Base-by-base conservation (phyloP, 2,113 vertebrate species). In the Oceanites oceanicus region DNA sequence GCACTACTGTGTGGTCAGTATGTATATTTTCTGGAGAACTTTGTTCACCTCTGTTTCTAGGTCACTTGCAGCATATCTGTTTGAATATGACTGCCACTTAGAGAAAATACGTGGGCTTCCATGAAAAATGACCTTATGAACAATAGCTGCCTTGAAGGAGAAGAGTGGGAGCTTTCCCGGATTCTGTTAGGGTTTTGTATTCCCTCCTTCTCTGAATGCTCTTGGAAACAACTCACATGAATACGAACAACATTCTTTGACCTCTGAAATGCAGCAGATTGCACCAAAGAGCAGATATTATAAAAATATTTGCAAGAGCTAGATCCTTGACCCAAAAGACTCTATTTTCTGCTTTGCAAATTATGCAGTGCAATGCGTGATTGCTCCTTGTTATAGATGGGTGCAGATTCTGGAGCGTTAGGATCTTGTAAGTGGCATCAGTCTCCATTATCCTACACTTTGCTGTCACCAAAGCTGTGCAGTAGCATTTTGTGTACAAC, bases 181-280 rank as follows among this genome's bases (percentile, higher is more conserved):
- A 61, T 89, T 84, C 49, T 65, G 0, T 32, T 61, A 0, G 5
- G 72, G 52, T 63, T 95, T 65, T 68, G 21, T 38, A 26, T 72
- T 78, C 84, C 66, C 44, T 87, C 77, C 44, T 86, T 22, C 65
- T 62, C 55, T 66, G 74, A 76, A 29, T 67, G 65, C 74, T 53
- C 80, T 87, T 91, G 58, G 86, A 72, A 87, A 70, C 38, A 91
- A 8, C 49, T 89, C 58, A 20, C 4, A 3, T 74, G 84, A 86
- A 85, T 42, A 40, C 4, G 13, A 77, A 34, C 66, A 94, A 73
- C 13, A 20, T 45, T 90, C 94, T 81, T 49, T 95, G 92, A 91
- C 94, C 95, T 93, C 89, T 74, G 81, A 86, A 96, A 94, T 86
- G 89, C 93, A 96, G 93, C 93, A 95, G 78, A 90, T 86, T 96